Percentiles rank a stretch among this genome's conserved stretches.
phyloP scores from a whole-genome alignment of 2,797 vertebrate genomes.

The Takifugu rubripes region DNA sequence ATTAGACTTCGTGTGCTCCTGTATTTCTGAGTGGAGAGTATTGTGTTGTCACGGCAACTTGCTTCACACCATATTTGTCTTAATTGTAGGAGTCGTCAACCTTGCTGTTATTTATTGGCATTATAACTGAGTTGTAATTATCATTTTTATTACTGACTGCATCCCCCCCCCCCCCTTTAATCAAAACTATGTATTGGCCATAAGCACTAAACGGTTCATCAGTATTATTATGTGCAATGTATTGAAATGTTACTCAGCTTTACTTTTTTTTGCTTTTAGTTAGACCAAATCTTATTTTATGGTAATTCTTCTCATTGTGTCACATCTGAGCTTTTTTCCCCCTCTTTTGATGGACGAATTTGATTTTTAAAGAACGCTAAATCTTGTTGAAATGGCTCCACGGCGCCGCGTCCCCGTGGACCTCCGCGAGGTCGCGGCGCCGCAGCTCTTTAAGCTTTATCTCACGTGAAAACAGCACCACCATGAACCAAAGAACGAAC shows the following conservation, averaged over 20 bases:
- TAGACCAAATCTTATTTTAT: slow-evolving; percentile 56
- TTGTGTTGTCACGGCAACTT: slow-evolving; percentile 41
- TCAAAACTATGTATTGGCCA: slow-evolving; percentile 37
- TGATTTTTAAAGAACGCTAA: too few relatives aligned
- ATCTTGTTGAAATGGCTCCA: neutral
- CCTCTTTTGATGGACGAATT: too few relatives aligned
- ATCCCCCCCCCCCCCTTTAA: slow-evolving; percentile 9
- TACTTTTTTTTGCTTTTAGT: slow-evolving; percentile 40
- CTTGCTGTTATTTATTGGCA: slow-evolving; percentile 68
- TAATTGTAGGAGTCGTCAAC: slow-evolving; percentile 49
- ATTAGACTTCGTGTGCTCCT: slow-evolving; percentile 11
- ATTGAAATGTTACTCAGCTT: slow-evolving; percentile 70
- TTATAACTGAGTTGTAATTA: slow-evolving; percentile 44
- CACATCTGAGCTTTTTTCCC: too few relatives aligned
- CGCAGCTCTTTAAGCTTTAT: slow-evolving; percentile 49
- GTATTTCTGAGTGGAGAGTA: slow-evolving; percentile 12
- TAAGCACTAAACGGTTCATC: slow-evolving; percentile 49
- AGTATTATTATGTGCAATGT: slow-evolving; percentile 73
- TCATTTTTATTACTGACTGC: slow-evolving; percentile 44
- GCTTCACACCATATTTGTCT: slow-evolving; percentile 39
- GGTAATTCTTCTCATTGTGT: slow-evolving; percentile 6
- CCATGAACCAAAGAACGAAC: slow-evolving; percentile 73
- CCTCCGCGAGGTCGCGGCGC: slow-evolving; percentile 17
- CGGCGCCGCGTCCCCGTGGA: neutral
- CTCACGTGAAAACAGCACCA: slow-evolving; percentile 56